These are phyloP conservation scores for Crotalus tigris DNA, from an alignment of 2,113 vertebrate species.

Conservation along the genomic window DNA sequence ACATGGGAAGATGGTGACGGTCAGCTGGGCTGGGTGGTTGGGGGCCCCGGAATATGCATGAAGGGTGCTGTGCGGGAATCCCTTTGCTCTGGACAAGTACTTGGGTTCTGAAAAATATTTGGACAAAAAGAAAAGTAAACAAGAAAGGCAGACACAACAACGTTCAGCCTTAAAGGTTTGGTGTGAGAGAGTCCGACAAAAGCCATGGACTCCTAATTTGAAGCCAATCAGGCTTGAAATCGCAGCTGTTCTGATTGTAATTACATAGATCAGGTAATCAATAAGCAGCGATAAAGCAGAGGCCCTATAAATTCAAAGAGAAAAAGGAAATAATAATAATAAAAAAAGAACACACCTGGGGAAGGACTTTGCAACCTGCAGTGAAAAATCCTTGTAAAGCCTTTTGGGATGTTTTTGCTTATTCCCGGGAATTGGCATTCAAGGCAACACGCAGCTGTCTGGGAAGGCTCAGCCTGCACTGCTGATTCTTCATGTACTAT, in stretches of 20 bases:
- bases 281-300: conserved; percentile 46
- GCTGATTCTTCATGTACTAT: background rate
- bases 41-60: background rate
- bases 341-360: background rate
- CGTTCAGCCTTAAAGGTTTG: conserved; percentile 32
- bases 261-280: conserved; percentile 63
- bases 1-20: too few relatives aligned
- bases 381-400: background rate
- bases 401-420: background rate
- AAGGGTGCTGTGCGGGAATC: background rate
- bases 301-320: background rate
- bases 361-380: background rate
- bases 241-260: conserved; percentile 57
- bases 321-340: background rate
- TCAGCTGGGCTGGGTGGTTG: too few relatives aligned
- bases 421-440: background rate
- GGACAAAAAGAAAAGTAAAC: conserved; percentile 2
- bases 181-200: conserved; percentile 47
- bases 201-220: conserved; percentile 73
- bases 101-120: background rate
- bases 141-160: conserved; percentile 33
- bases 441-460: background rate
- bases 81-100: background rate
- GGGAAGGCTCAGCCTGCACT: background rate
- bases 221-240: conserved; percentile 72